Evolutionary conservation across 2,797 vertebrate genomes (phyloP).

Genomic region (Ptychadena robeensis): DNA sequence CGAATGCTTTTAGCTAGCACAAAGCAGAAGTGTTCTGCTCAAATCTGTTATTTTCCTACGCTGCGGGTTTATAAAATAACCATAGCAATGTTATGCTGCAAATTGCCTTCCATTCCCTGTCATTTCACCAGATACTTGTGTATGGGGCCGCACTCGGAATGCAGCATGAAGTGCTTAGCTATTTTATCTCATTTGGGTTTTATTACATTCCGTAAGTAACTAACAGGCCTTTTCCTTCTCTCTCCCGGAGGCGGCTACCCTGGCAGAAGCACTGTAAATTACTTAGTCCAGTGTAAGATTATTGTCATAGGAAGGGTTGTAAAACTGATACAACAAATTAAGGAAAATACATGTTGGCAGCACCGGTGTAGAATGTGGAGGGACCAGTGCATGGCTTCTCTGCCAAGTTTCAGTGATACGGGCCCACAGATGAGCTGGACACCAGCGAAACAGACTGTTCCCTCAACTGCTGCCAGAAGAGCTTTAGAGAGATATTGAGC

Average conservation of each 20-base stretch:
- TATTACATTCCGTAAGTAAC: conserved; percentile 51
- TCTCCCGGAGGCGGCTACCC: conserved; percentile 37
- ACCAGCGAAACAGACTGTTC: conserved; percentile 39
- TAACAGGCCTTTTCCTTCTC: conserved; percentile 21
- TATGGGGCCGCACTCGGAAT: conserved; percentile 27
- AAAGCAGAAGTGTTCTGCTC: conserved; percentile 39
- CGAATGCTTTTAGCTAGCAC: conserved; percentile 36
- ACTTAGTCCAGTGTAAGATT: conserved; percentile 46
- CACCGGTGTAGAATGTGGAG: conserved; percentile 46
- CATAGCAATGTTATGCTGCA: conserved; percentile 36
- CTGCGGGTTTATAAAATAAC: conserved; percentile 35
- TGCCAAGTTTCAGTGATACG: conserved; percentile 45
- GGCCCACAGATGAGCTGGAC: conserved; percentile 38
- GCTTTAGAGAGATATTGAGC: conserved; percentile 25
- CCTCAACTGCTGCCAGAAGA: conserved; percentile 24
- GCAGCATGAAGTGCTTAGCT: conserved; percentile 32
- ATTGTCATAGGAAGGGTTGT: conserved; percentile 57
- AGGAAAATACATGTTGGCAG: conserved; percentile 57
- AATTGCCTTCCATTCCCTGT: conserved; percentile 34
- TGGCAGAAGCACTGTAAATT: conserved; percentile 52
- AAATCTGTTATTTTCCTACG: conserved; percentile 36
- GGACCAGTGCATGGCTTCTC: not conserved
- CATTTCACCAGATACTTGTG: conserved; percentile 14
- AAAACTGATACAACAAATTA: conserved; percentile 62
- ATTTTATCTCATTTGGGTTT: conserved; percentile 53